These are phyloP conservation scores for Drosophila tanythrix DNA, from an alignment of 2,888 invertebrate genomes.

Conservation along the genomic window DNA sequence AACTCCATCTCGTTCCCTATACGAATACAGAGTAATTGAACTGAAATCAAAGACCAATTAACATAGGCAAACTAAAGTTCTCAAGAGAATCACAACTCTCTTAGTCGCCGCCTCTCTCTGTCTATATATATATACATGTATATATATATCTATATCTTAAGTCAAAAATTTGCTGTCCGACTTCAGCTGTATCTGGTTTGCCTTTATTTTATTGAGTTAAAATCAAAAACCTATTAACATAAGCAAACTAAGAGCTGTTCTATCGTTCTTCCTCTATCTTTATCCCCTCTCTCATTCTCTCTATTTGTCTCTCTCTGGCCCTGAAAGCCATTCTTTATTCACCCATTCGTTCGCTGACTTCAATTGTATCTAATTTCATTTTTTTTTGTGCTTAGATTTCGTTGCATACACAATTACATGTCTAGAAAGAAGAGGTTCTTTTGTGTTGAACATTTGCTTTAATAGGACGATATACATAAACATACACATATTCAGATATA, in stretches of 20 bases:
- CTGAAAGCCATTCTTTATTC: background rate
- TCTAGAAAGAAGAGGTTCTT: no score
- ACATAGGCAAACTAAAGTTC: background rate
- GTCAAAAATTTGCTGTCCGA: background rate
- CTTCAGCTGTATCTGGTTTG: background rate
- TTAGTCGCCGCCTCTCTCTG: background rate
- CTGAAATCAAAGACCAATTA: background rate
- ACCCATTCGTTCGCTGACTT: background rate
- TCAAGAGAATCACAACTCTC: background rate
- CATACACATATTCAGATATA: background rate
- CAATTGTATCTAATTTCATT: background rate
- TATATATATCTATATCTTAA: background rate
- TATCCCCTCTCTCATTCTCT: background rate
- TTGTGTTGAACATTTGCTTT: constrained; percentile 8
- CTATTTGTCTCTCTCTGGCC: background rate
- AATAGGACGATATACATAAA: constrained; percentile 5
- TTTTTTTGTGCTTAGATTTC: background rate
- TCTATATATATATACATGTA: background rate
- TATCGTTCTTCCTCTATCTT: background rate
- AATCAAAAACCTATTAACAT: background rate
- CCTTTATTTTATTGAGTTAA: background rate
- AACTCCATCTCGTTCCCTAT: no score
- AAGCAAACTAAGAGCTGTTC: background rate
- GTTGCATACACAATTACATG: background rate
- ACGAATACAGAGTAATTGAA: background rate